Evolutionary conservation across 2,113 vertebrate species (phyloP), one percentile per base, ranked within the genome.

Genomic region (Excalfactoria chinensis): DNA sequence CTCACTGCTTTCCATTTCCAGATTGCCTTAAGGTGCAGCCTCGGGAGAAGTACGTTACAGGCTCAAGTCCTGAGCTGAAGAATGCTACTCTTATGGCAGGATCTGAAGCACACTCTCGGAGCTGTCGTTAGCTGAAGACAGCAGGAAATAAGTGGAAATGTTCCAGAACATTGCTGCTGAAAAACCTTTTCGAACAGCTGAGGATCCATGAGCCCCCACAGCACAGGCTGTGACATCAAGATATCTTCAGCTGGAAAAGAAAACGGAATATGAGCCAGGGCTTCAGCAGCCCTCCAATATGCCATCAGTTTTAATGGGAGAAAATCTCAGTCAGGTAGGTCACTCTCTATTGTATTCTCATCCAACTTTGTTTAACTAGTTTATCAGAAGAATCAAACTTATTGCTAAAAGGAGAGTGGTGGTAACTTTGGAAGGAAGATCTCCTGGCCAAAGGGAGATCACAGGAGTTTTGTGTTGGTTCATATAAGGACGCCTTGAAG

Each of bases 1-100:
- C 71, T 91, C 68, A 80, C 14, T 73, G 59, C 49, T 17, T 94
- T 85, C 94, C 71, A 74, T 77, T 93, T 93, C 88, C 79, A 56
- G 88, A 93, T 83, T 93, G 85, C 93, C 95, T 94, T 88, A 80
- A 93, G 94, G 88, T 93, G 46, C 89, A 94, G 92, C 94, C 95
- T 80, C 46, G 51, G 94, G 95, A 95, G 93, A 95, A 94, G 93
- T 80, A 70, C 60, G 77, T 93, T 95, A 83, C 21, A 55, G 51
- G 21, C 49, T 80, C 64, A 62, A 91, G 51, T 80, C 34, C 68
- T 86, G 88, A 80, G 82, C 72, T 86, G 75, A 73, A 63, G 84
- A 95, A 89, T 80, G 6, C 23, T 71, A 22, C 37, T 87, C 8
- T 79, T 85, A 41, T 32, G 84, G 84, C 75, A 77, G 80, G 70